Conservation (phyloP, 2,888 invertebrate genomes). For the Nemotelus nigrinus region DNA sequence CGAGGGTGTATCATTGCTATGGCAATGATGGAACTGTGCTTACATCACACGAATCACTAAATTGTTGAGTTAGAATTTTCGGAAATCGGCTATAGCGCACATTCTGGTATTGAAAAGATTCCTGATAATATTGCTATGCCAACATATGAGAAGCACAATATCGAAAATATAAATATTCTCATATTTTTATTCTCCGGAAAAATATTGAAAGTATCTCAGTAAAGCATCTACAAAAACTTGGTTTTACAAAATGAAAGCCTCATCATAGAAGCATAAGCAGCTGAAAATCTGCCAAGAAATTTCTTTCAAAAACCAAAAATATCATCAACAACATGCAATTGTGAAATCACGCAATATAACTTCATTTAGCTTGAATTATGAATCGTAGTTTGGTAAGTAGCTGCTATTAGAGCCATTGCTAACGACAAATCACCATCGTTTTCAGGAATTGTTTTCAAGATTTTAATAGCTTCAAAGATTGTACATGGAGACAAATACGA, state of each 20-base stretch:
- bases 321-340: not conserved
- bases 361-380: not conserved
- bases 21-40: too few relatives aligned
- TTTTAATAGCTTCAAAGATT: conserved; percentile 11
- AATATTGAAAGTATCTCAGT: too few relatives aligned
- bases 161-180: too few relatives aligned
- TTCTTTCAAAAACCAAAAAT: not conserved
- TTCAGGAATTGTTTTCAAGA: conserved; percentile 12
- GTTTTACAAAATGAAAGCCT: not conserved
- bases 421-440: conserved; percentile 10
- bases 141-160: too few relatives aligned
- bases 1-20: conserved; percentile 22
- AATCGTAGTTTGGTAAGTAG: not conserved
- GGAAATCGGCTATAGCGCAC: too few relatives aligned
- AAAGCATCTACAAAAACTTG: too few relatives aligned
- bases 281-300: not conserved
- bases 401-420: not conserved
- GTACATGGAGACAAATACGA: conserved; percentile 18
- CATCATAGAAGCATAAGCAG: not conserved
- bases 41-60: too few relatives aligned
- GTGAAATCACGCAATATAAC: not conserved
- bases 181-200: too few relatives aligned
- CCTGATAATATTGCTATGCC: too few relatives aligned
- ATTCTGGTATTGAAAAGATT: too few relatives aligned
- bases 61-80: too few relatives aligned